These are phyloP conservation scores for Alloscopus bannaensis DNA, from an alignment of 2,888 invertebrate genomes.

Conservation along the genomic window DNA sequence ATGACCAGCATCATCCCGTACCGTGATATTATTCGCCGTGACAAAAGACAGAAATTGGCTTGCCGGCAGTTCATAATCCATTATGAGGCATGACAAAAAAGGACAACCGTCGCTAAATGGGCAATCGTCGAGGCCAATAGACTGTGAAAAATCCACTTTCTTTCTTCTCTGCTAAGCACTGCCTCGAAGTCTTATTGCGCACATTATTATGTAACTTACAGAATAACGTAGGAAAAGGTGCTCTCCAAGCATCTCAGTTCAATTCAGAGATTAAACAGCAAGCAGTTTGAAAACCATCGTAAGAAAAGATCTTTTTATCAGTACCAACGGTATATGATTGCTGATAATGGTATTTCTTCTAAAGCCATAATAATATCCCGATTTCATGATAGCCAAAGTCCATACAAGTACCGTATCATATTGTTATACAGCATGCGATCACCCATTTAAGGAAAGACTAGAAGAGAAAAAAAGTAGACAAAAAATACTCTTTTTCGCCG, in stretches of 20 bases:
- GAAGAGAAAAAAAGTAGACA: too few species aligned
- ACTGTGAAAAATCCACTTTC: slow-evolving; percentile 55
- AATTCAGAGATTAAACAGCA: too few species aligned
- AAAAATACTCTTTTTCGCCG: too few species aligned
- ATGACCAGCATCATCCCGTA: slow-evolving; percentile 46
- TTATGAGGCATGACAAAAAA: slow-evolving; percentile 56
- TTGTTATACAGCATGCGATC: slow-evolving; percentile 50
- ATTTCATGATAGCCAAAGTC: slow-evolving; percentile 40
- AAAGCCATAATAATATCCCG: slow-evolving; percentile 44
- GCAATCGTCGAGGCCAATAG: slow-evolving; percentile 60
- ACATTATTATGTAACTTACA: too few species aligned
- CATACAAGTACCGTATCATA: slow-evolving; percentile 43
- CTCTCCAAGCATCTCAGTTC: too few species aligned
- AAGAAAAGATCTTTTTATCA: too few species aligned
- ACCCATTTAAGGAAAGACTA: slow-evolving; percentile 56
- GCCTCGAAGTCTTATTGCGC: too few species aligned
- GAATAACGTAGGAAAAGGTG: too few species aligned
- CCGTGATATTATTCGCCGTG: slow-evolving; percentile 49
- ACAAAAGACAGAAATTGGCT: slow-evolving; percentile 55
- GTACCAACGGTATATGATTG: too few species aligned
- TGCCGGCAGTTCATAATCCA: slow-evolving; percentile 63
- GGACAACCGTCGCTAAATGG: slow-evolving; percentile 62
- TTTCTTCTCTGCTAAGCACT: slow-evolving; percentile 17
- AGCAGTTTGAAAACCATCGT: too few species aligned
- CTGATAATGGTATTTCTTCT: too few species aligned